Evolutionary conservation across 2,888 invertebrate genomes (phyloP), one percentile per base, ranked within the genome.

Genomic region (Dilophus febrilis): DNA sequence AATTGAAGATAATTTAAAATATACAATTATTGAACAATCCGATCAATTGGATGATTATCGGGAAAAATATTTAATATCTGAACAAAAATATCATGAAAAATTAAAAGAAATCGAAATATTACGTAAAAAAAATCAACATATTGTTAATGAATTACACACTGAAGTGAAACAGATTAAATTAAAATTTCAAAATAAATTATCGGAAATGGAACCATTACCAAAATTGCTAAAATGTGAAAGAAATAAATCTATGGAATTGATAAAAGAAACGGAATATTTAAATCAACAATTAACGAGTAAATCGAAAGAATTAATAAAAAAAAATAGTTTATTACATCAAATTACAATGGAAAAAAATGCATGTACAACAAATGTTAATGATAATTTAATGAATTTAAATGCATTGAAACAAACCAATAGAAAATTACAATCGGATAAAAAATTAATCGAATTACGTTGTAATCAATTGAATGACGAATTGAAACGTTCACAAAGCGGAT

Each of bases 61-160:
- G 11, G 43, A 51, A 10, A 57, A 61, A 26, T 61, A 57, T 32
- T 41, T 58, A 17, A 52, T 55, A 37, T 57, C 61, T 1, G 56
- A 60, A 43, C 54, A 57, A 37, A 50, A 57, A 3, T 56, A 60
- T 47, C 53, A 57, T 44, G 52, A 55, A n/a, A 61, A 61, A 27
- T 57, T 57, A 42, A 45, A 46, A 11, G 54, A 57, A 46, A 55
- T 62, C 26, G 55, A 59, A 22, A 56, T 58, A 43, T 48, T 61
- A 8, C 51, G 54, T 22, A 45, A 44, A 7, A 56, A 53, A 37
- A 61, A 60, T 39, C 49, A 50, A 17, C 50, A 54, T 19, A 46
- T 61, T 36, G 61, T 61, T 44, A 45, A 52, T 38, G 61, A 61
- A 47, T 57, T 61, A 27, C 61, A 61, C 40, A 50, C 50, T 6